A percentile compares a stretch with the other conserved stretches of the same genome.
phyloP scores from a whole-genome alignment of 2,888 invertebrate genomes.

The Dichetophora obliterata region DNA sequence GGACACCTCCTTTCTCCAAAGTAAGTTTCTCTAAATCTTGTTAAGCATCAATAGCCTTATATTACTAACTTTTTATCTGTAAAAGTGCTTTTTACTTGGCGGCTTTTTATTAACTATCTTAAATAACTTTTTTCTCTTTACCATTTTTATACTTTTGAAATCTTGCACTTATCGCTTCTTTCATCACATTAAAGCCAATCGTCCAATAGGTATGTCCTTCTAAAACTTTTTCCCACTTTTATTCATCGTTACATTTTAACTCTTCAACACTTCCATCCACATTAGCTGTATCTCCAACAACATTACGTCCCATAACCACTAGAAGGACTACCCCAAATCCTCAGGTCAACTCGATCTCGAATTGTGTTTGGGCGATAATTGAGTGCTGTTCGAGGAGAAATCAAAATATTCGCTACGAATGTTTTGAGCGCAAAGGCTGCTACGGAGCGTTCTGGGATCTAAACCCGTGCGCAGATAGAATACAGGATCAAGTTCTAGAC shows the following conservation, averaged over 20 bases:
- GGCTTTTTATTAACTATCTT: background rate
- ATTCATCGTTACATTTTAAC: background rate
- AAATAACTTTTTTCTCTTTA: background rate
- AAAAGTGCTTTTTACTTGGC: background rate
- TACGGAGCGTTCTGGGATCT: slow-evolving; percentile 80
- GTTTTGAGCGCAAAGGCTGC: slow-evolving; percentile 81
- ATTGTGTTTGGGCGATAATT: slow-evolving; percentile 82
- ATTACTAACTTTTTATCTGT: too few relatives aligned
- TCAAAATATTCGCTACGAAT: slow-evolving; percentile 72
- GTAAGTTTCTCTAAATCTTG: slow-evolving; percentile 34
- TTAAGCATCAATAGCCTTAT: too few relatives aligned
- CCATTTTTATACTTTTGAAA: background rate
- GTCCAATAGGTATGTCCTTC: background rate
- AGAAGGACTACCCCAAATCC: slow-evolving; percentile 52
- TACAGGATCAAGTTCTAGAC: slow-evolving; percentile 58
- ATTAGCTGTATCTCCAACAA: slow-evolving; percentile 17
- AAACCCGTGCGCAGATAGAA: slow-evolving; percentile 78
- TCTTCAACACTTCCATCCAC: background rate
- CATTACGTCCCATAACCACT: slow-evolving; percentile 54
- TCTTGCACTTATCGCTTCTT: background rate
- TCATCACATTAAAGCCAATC: background rate
- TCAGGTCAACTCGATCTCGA: slow-evolving; percentile 66
- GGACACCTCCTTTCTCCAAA: slow-evolving; percentile 51
- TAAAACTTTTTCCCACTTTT: background rate
- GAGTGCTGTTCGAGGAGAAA: slow-evolving; percentile 76